These are phyloP conservation scores for Mionectes macconnelli DNA, from an alignment of 2,113 vertebrate genomes.

Conservation along the genomic window DNA sequence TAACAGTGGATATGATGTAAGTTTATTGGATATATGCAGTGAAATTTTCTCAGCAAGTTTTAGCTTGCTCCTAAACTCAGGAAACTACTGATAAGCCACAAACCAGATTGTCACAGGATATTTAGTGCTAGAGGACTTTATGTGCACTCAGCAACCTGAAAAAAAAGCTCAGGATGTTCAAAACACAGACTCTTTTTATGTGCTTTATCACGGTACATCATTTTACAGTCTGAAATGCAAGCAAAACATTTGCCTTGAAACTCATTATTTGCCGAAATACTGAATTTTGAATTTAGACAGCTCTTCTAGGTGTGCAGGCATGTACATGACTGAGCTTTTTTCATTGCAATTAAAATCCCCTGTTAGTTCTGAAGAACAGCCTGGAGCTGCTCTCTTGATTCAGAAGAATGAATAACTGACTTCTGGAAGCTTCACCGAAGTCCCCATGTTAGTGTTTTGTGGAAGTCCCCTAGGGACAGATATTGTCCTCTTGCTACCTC, in stretches of 20 bases:
- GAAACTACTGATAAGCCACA: background rate
- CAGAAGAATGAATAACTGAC: background rate
- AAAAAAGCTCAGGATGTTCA: background rate
- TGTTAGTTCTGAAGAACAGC: background rate
- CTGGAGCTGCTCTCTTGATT: background rate
- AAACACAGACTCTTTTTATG: background rate
- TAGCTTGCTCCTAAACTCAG: background rate
- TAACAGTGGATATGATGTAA: conserved; percentile 96
- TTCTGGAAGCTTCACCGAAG: background rate
- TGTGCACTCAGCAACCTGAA: background rate
- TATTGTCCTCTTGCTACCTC: background rate
- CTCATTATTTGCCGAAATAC: background rate
- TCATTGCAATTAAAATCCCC: background rate
- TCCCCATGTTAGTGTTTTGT: background rate
- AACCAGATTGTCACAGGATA: background rate
- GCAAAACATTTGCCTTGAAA: background rate
- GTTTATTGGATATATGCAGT: conserved; percentile 27
- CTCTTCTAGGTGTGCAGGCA: background rate
- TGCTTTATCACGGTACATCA: background rate
- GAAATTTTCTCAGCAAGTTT: background rate
- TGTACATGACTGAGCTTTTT: background rate
- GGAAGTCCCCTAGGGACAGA: background rate
- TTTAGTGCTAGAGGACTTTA: background rate
- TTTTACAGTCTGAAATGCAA: background rate
- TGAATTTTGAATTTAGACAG: background rate